A percentile compares a stretch with the other conserved stretches of the same genome.
Conservation (phyloP, 2,888 invertebrate genomes). For the Phaonia tiefii region DNA sequence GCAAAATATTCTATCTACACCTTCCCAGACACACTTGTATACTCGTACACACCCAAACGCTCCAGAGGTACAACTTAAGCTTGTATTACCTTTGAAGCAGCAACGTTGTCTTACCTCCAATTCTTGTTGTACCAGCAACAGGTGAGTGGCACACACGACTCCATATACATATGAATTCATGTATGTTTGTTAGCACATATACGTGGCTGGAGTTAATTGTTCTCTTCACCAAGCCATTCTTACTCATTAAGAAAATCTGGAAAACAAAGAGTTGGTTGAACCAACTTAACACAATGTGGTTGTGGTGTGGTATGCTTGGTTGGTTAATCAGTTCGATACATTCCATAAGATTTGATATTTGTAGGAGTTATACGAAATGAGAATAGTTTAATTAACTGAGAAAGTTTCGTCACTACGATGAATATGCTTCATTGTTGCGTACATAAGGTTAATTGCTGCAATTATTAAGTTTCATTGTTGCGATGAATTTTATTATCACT, state of each 20-base stretch:
- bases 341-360: too few species aligned
- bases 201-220: constrained; percentile 15
- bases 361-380: too few species aligned
- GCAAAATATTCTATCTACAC: constrained; percentile 14
- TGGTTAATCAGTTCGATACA: too few species aligned
- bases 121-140: constrained; percentile 21
- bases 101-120: not conserved
- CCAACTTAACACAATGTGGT: not conserved
- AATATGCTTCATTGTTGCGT: too few species aligned
- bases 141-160: constrained; percentile 12
- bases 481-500: too few species aligned
- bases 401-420: too few species aligned
- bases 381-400: too few species aligned
- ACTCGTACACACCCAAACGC: not conserved
- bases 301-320: too few species aligned
- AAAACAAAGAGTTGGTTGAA: constrained; percentile 30
- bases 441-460: too few species aligned
- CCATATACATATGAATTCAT: too few species aligned
- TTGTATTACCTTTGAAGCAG: not conserved
- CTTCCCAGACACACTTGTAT: not conserved
- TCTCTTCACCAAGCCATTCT: not conserved
- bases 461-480: too few species aligned
- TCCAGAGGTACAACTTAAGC: not conserved
- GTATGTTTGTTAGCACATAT: not conserved
- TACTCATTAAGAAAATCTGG: constrained; percentile 14